Percentiles rank a stretch among this genome's conserved stretches.
phyloP scores from a whole-genome alignment of 2,888 invertebrate genomes.

The Metalampra italica region DNA sequence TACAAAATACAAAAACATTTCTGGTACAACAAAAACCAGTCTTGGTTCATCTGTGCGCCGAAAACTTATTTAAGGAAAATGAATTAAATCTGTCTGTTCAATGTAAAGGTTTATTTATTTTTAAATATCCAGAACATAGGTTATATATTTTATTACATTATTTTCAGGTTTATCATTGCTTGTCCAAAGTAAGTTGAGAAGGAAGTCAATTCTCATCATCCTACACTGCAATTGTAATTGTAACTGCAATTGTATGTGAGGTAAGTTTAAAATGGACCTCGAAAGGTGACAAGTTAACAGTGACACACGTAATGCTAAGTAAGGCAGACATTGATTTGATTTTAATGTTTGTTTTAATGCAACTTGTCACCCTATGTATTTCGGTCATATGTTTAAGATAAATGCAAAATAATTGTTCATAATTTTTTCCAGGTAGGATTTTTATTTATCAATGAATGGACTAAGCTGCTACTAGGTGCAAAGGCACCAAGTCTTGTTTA shows the following conservation, averaged over 20 bases:
- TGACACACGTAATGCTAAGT: no score
- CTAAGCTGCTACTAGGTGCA: conserved; percentile 64
- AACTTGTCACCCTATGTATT: neutral
- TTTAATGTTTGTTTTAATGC: no score
- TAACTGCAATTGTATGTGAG: neutral
- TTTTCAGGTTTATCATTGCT: neutral
- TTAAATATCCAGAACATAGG: no score
- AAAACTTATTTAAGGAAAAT: no score
- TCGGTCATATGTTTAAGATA: neutral
- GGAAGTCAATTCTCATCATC: neutral
- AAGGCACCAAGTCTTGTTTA: conserved; percentile 59
- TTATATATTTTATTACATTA: neutral
- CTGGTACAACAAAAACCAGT: no score
- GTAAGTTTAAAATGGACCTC: no score
- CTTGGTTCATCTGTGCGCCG: no score
- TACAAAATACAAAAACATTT: no score
- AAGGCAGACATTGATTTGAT: no score
- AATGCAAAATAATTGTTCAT: neutral
- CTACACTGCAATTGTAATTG: neutral
- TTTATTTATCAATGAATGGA: conserved; percentile 51
- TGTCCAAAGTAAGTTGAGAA: neutral
- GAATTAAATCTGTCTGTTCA: no score
- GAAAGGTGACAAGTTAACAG: neutral
- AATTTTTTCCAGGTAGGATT: conserved; percentile 55
- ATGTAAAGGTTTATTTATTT: no score